Conservation (phyloP, 1,140 invertebrate species). For the Liolophura sinensis region DNA sequence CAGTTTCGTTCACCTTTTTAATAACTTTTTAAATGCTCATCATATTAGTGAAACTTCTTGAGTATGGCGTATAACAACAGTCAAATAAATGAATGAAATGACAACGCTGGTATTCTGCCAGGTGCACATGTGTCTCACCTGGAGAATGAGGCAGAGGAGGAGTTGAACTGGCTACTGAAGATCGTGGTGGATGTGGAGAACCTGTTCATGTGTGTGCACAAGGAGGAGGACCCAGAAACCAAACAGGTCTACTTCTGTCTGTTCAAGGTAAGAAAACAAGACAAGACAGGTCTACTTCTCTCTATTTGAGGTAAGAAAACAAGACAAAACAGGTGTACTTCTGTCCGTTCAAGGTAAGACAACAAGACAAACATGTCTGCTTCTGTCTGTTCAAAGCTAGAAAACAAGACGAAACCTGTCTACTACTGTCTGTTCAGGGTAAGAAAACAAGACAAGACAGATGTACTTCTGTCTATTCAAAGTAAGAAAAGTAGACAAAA, state of each 20-base stretch:
- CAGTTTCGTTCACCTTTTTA: no score
- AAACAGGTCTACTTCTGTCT: constrained; percentile 90
- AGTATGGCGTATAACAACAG: no score
- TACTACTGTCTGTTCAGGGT: constrained; percentile 88
- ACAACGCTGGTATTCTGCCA: constrained; percentile 36
- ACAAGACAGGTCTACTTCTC: constrained; percentile 7
- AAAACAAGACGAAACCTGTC: constrained; percentile 90
- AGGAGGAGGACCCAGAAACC: constrained; percentile 86
- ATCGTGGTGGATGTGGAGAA: constrained; percentile 94
- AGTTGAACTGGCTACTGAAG: constrained; percentile 80
- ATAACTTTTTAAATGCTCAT: no score
- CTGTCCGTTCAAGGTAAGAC: constrained; percentile 6
- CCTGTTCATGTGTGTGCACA: constrained; percentile 86
- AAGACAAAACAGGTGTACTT: constrained; percentile 5
- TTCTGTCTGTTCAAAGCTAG: no score
- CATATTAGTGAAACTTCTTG: no score
- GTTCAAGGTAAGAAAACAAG: constrained; percentile 69
- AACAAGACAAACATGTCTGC: constrained; percentile 1
- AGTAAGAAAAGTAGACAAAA: neutral
- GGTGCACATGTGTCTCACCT: constrained; percentile 82
- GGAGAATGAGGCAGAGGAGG: constrained; percentile 71
- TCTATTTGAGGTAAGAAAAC: no score
- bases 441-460: constrained; percentile 16
- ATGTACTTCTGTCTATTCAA: neutral
- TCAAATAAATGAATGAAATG: no score